Base-by-base conservation (phyloP, 2,113 vertebrate genomes). In the Prunella fulvescens region DNA sequence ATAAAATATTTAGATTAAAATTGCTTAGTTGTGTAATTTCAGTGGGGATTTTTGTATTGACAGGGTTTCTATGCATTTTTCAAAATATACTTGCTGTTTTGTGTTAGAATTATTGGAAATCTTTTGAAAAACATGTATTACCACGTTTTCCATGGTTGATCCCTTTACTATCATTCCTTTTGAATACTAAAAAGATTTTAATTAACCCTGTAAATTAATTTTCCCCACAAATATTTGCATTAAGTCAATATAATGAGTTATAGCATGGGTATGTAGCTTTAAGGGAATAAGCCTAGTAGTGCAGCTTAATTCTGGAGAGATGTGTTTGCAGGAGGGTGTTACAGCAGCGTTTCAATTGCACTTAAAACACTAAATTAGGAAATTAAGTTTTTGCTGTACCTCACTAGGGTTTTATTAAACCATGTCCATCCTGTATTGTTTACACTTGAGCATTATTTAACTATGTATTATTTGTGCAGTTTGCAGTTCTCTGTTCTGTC, bases 61-160 rank as follows among this genome's bases (percentile, higher is more conserved):
- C 88, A 86, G 85, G 88, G 86, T 97, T 96, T 97, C 84, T 95
- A 93, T 94, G 89, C 89, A 76, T 92, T 97, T 97, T 97, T 97
- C 91, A 92, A 95, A 93, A 70, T 84, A 74, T 83, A 96, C 85
- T 76, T 91, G 90, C 88, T 92, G 80, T 56, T 93, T 95, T 95
- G 90, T 95, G 94, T 96, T 95, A 84, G 79, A 81, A 80, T 95
- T 79, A 94, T 84, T 78, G 89, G 96, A 88, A 61, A 66, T 93
- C 60, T 96, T 97, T 96, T 90, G 93, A 28, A 93, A 88, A 92
- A 79, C 4, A 35, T 64, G 50, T 73, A 47, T 78, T 81, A 79
- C 40, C 62, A 48, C 28, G 25, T 95, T 93, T 92, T 91, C 54
- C 93, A 88, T 72, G 35, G 33, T 72, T 50, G 69, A 81, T 91